These are phyloP conservation scores for Zosterops pallidus DNA, from an alignment of 2,113 vertebrate species.

Conservation along the genomic window DNA sequence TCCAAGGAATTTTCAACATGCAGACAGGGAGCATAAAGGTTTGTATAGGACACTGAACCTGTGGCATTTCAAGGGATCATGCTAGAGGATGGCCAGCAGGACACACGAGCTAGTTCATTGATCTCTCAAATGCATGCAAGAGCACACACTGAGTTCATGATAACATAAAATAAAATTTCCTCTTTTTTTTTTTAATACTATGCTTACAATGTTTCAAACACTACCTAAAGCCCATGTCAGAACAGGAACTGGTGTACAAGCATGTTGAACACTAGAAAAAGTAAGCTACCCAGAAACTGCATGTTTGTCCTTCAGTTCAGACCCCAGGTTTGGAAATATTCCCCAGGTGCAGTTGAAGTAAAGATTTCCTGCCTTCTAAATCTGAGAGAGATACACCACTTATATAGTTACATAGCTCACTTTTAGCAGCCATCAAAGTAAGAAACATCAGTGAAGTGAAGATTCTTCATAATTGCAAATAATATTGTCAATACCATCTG, in stretches of 20 bases:
- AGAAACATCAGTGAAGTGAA: background rate
- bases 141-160: fast-evolving
- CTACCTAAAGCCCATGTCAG: background rate
- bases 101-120: fast-evolving
- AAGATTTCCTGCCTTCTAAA: background rate
- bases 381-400: background rate
- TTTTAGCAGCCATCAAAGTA: background rate
- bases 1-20: background rate
- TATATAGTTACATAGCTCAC: background rate
- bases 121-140: background rate
- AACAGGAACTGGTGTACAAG: background rate
- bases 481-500: conserved; percentile 73
- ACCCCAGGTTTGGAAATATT: background rate
- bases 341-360: background rate
- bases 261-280: background rate
- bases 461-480: background rate
- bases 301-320: background rate
- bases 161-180: fast-evolving
- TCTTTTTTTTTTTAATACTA: background rate
- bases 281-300: background rate
- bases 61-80: no score
- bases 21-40: background rate
- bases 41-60: background rate
- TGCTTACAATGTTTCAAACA: background rate
- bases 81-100: background rate